Percentiles rank a stretch among this genome's conserved stretches.
Evolutionary conservation across 2,113 vertebrate genomes (phyloP).

Genomic region (Vombatus ursinus): DNA sequence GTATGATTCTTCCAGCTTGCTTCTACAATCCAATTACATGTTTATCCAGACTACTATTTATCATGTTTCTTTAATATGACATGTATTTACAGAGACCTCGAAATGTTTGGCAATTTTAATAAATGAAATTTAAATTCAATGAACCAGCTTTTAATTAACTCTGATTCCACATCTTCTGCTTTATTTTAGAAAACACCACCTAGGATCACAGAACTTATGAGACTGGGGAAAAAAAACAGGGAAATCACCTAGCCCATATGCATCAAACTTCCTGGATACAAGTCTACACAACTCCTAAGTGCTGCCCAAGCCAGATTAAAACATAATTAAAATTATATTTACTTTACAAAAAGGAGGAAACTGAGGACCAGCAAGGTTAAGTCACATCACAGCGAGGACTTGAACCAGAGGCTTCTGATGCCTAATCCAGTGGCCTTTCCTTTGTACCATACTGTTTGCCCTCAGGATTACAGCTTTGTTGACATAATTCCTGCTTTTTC

Average conservation of each 20-base stretch:
- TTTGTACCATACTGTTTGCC: not conserved
- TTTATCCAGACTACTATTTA: not conserved
- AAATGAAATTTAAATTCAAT: not conserved
- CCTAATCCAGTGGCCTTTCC: not conserved
- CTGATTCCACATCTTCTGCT: not conserved
- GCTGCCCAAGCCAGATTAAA: not conserved
- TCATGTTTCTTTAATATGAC: not conserved
- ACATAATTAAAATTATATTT: not conserved
- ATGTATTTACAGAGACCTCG: not conserved
- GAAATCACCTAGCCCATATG: not conserved
- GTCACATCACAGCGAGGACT: not conserved
- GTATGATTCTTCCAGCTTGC: not conserved
- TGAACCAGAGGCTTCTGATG: not conserved
- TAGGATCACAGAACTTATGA: not conserved
- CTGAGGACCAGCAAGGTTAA: not conserved
- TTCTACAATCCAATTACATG: not conserved
- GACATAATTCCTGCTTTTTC: not conserved
- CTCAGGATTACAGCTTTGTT: not conserved
- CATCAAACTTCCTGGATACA: not conserved
- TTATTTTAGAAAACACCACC: not conserved
- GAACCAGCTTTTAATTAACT: not conserved
- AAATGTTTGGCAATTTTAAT: not conserved
- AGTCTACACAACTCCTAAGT: not conserved
- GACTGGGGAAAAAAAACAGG: not conserved
- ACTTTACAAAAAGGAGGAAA: not conserved